These are phyloP conservation scores for Clunio marinus DNA, from an alignment of 2,888 invertebrate species.

Conservation along the genomic window DNA sequence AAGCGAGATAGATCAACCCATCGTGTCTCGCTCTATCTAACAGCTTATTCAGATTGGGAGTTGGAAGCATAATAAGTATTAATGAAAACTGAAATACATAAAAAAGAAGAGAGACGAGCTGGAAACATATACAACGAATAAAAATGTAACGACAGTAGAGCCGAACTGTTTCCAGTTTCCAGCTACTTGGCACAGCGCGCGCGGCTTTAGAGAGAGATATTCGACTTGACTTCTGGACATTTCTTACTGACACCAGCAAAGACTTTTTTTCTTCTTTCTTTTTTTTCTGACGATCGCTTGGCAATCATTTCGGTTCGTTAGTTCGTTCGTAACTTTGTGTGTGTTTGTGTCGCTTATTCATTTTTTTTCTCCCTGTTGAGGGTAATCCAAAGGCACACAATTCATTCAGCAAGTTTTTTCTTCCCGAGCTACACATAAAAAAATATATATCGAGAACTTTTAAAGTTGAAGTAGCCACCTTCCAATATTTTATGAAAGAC, in stretches of 20 bases:
- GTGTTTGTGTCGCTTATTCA: not conserved
- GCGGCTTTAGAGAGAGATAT: not conserved
- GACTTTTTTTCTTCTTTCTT: not conserved
- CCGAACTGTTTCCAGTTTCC: slow-evolving; percentile 27
- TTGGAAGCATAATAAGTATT: slow-evolving; percentile 23
- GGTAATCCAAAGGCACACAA: not conserved
- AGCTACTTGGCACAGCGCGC: slow-evolving; percentile 29
- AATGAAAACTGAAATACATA: slow-evolving; percentile 22
- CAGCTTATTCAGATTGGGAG: not conserved
- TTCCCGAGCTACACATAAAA: slow-evolving; percentile 11
- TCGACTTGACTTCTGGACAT: slow-evolving; percentile 31
- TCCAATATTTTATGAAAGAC: slow-evolving; percentile 36
- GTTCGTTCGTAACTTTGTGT: not conserved
- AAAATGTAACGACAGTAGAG: not conserved
- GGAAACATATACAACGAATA: not conserved
- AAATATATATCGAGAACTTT: slow-evolving; percentile 1
- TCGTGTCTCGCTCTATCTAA: slow-evolving; percentile 5
- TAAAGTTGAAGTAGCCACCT: slow-evolving; percentile 38
- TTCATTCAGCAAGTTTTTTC: not conserved
- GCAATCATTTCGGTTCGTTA: not conserved
- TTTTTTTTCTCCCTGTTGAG: not conserved
- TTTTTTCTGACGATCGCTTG: not conserved
- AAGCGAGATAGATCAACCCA: not conserved
- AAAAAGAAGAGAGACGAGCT: not conserved
- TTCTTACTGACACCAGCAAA: slow-evolving; percentile 14